Evolutionary conservation across 2,113 vertebrate genomes (phyloP).

Genomic region (Petaurus breviceps): DNA sequence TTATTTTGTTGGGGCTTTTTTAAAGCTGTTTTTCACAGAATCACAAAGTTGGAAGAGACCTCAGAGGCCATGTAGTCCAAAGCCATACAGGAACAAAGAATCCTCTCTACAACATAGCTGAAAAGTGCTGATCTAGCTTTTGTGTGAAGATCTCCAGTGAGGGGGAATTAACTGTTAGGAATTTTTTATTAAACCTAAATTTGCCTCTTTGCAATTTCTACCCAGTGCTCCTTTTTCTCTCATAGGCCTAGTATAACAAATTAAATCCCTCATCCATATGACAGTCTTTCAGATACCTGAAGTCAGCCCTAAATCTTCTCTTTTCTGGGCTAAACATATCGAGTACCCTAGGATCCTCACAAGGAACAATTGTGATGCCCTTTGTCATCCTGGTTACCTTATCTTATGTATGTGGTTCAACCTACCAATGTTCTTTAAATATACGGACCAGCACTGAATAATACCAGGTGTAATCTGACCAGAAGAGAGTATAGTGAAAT

Average conservation of each 20-base stretch:
- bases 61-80: background rate
- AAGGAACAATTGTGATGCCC: background rate
- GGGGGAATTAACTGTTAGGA: background rate
- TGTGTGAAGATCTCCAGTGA: background rate
- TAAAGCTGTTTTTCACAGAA: background rate
- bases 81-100: background rate
- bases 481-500: background rate
- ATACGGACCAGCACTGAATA: background rate
- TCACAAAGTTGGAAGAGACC: no score
- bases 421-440: background rate
- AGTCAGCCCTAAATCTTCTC: background rate
- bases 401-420: background rate
- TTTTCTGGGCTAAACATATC: background rate
- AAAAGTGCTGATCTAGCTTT: background rate
- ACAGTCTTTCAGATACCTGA: background rate
- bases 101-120: background rate
- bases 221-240: background rate
- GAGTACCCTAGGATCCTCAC: background rate
- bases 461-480: background rate
- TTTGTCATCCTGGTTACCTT: background rate
- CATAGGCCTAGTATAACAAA: background rate
- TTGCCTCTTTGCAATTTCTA: background rate
- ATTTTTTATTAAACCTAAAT: background rate
- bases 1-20: background rate
- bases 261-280: background rate